Percentiles rank a stretch among this genome's conserved stretches.
phyloP scores from a whole-genome alignment of 2,888 invertebrate species.

The Lepidonotus clava region DNA sequence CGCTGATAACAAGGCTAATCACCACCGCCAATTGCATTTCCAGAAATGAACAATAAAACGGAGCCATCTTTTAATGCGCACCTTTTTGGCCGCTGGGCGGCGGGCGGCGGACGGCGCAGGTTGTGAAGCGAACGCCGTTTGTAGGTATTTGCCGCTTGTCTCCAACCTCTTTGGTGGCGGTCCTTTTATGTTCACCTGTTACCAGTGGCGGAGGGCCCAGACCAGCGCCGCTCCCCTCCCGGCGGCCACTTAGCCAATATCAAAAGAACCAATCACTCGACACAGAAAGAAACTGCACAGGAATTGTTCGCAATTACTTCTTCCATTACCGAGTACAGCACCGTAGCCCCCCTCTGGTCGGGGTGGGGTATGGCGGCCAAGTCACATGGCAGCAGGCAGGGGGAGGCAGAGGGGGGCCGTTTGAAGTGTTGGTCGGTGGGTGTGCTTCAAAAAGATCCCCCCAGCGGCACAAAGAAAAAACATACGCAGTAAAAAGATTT shows the following conservation, averaged over 20 bases:
- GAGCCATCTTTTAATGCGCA: neutral
- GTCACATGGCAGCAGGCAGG: neutral
- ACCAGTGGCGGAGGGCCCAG: too few relatives aligned
- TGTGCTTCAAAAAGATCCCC: neutral
- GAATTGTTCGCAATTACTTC: conserved; percentile 53
- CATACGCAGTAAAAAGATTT: conserved; percentile 44
- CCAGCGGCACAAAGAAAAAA: conserved; percentile 33
- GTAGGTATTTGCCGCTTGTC: conserved; percentile 37
- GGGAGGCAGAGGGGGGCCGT: neutral
- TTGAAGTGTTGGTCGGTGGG: conserved; percentile 18
- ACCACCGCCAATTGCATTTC: conserved; percentile 16
- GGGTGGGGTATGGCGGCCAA: neutral
- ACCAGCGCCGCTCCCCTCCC: neutral
- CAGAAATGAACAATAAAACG: conserved; percentile 41
- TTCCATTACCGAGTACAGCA: conserved; percentile 48
- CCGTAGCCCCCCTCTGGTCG: neutral
- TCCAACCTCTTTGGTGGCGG: conserved; percentile 31
- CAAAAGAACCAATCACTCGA: conserved; percentile 48
- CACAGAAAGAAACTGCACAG: conserved; percentile 29
- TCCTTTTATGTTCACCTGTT: conserved; percentile 46
- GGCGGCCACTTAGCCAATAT: conserved; percentile 46
- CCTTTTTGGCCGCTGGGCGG: too few relatives aligned
- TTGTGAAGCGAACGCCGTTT: conserved; percentile 21
- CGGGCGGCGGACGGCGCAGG: conserved; percentile 2
- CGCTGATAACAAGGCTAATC: conserved; percentile 53